phyloP scores from a whole-genome alignment of 2,888 invertebrate genomes.

The Tinea trinotella region DNA sequence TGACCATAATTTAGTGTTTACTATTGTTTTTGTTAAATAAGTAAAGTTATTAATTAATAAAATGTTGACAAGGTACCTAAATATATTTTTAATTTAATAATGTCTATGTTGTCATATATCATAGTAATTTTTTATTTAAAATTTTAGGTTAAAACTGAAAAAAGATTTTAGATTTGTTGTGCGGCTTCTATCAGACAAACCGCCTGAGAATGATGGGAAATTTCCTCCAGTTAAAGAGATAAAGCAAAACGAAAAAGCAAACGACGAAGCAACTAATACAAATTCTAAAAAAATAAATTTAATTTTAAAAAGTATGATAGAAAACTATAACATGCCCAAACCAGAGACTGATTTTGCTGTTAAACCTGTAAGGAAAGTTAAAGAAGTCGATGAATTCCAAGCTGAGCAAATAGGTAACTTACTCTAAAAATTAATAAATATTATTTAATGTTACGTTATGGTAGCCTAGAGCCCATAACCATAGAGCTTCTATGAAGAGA shows the following conservation, averaged over 20 bases:
- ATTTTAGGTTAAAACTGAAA: slow-evolving; percentile 27
- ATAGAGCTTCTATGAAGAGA: too few relatives aligned
- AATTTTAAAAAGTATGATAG: slow-evolving; percentile 52
- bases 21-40: background rate
- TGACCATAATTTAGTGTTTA: background rate
- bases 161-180: slow-evolving; percentile 36
- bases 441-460: too few relatives aligned
- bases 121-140: background rate
- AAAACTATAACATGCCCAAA: background rate
- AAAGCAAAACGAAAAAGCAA: slow-evolving; percentile 27
- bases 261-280: slow-evolving; percentile 32
- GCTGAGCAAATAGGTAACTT: slow-evolving; percentile 53
- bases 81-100: too few relatives aligned
- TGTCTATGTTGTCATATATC: background rate
- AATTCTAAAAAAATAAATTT: slow-evolving; percentile 58
- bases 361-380: slow-evolving; percentile 44
- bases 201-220: slow-evolving; percentile 43
- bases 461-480: too few relatives aligned
- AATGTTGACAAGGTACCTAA: slow-evolving; percentile 15
- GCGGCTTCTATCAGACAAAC: slow-evolving; percentile 42
- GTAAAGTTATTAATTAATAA: background rate
- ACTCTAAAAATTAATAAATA: too few relatives aligned
- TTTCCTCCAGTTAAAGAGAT: slow-evolving; percentile 24
- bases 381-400: slow-evolving; percentile 29
- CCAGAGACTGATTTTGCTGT: background rate